These are phyloP conservation scores for Papilio dardanus DNA, from an alignment of 1,140 invertebrate genomes.

Conservation along the genomic window DNA sequence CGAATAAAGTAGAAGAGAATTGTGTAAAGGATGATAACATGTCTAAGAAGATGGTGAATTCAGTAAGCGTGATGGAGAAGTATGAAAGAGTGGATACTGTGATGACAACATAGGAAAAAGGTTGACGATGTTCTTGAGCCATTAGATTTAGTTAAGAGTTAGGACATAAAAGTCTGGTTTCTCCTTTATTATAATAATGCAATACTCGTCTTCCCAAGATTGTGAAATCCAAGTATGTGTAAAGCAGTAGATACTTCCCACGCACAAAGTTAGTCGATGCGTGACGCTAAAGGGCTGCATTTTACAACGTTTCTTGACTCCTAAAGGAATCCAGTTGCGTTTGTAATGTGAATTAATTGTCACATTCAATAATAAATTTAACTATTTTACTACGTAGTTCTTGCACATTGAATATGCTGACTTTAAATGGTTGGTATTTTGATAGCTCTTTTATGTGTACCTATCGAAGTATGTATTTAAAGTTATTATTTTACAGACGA, in stretches of 20 bases:
- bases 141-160: neutral
- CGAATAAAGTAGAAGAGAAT: too few relatives aligned
- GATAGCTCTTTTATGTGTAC: neutral
- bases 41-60: too few relatives aligned
- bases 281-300: constrained; percentile 74
- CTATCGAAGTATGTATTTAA: neutral
- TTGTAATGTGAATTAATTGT: constrained; percentile 36
- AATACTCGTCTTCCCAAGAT: constrained; percentile 66
- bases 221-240: constrained; percentile 78
- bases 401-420: neutral
- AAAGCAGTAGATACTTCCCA: constrained; percentile 71
- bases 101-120: too few relatives aligned
- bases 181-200: constrained; percentile 45
- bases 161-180: neutral
- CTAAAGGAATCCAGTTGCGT: constrained; percentile 45
- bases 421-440: constrained; percentile 10
- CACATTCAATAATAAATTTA: constrained; percentile 14
- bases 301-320: constrained; percentile 67
- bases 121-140: neutral
- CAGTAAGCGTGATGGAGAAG: too few relatives aligned
- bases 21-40: too few relatives aligned
- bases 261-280: constrained; percentile 68
- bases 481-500: neutral
- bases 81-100: too few relatives aligned
- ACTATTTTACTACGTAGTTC: constrained; percentile 2